Evolutionary conservation across 1,140 invertebrate species (phyloP), one percentile per base, ranked within the genome.

Genomic region (Psilanteris sp.): DNA sequence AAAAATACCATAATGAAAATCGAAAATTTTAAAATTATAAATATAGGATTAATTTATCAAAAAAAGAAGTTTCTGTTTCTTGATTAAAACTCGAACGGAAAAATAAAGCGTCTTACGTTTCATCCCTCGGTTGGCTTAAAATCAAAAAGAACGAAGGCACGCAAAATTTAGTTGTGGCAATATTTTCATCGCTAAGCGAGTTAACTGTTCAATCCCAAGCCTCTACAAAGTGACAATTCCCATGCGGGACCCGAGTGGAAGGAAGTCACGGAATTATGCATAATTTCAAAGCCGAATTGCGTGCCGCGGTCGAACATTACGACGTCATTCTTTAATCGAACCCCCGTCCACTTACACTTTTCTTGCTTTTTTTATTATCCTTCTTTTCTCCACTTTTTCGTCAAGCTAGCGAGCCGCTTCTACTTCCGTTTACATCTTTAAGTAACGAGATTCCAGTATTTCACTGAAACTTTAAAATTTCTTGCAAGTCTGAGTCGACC

Each of bases 221-320:
- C 37, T 76, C 62, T 36, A 55, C 50, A 78, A 71, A 77, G 71
- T 74, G 64, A 77, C 75, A 70, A 79, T 77, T 79, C 70, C 66
- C 64, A 64, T 54, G 57, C 54, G 57, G 26, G 46, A 22, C 26
- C 34, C 43, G 34, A 32, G 64, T 16, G 16, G 50, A 52, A 46
- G 61, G 61, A 66, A 78, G 75, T 73, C 62, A 62, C 72, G 66
- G 76, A 80, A 76, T 80, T 77, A 78, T 73, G 72, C 68, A 77
- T 80, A 80, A 80, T 78, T 80, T 80, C 71, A 36, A 59, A 68
- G 34, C 48, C 50, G 44, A 59, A 36, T 9, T 31, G 37, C 32
- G 31, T 41, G 31, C 26, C 13, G 32, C 39, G 37, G 36, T 26
- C 55, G 31, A 64, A 64, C 48, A 57, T 68, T 46, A 46, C 29